phyloP scores from a whole-genome alignment of 2,888 invertebrate species.

The Eristalis tenax region DNA sequence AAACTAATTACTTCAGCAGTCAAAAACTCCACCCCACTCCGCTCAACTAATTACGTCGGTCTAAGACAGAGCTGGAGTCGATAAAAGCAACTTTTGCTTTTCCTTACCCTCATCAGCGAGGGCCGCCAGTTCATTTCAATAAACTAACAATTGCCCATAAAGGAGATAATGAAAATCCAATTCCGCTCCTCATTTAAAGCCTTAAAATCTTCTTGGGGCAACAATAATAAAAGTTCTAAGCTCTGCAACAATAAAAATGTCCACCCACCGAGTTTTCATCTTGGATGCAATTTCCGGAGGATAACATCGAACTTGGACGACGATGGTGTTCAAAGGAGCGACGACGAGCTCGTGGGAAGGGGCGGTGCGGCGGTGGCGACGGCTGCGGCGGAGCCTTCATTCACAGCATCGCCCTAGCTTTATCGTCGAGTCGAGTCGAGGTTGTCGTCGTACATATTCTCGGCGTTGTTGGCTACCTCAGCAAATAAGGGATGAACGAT shows the following conservation, averaged over 20 bases:
- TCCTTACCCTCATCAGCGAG: background rate
- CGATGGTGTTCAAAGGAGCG: conserved; percentile 67
- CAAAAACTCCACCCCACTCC: background rate
- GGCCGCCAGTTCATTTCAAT: background rate
- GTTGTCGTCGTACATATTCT: background rate
- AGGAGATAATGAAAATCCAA: conserved; percentile 42
- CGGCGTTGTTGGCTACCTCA: background rate
- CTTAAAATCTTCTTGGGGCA: conserved; percentile 9
- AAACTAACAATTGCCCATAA: conserved; percentile 25
- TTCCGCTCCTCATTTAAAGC: conserved; percentile 34
- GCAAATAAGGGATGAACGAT: conserved; percentile 58
- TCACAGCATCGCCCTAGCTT: background rate
- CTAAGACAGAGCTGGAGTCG: background rate
- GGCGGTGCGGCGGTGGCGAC: background rate
- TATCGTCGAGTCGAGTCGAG: too few relatives aligned
- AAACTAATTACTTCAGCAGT: background rate
- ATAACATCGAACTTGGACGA: conserved; percentile 54
- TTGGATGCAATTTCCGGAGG: conserved; percentile 61
- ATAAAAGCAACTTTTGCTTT: background rate
- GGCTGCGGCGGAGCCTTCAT: conserved; percentile 29
- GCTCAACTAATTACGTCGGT: background rate
- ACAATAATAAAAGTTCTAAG: conserved; percentile 27
- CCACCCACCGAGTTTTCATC: conserved; percentile 58
- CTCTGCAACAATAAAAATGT: conserved; percentile 30
- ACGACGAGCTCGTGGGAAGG: conserved; percentile 13